These are phyloP conservation scores for Oxycera nigricornis DNA, from an alignment of 2,888 invertebrate genomes.

Conservation along the genomic window DNA sequence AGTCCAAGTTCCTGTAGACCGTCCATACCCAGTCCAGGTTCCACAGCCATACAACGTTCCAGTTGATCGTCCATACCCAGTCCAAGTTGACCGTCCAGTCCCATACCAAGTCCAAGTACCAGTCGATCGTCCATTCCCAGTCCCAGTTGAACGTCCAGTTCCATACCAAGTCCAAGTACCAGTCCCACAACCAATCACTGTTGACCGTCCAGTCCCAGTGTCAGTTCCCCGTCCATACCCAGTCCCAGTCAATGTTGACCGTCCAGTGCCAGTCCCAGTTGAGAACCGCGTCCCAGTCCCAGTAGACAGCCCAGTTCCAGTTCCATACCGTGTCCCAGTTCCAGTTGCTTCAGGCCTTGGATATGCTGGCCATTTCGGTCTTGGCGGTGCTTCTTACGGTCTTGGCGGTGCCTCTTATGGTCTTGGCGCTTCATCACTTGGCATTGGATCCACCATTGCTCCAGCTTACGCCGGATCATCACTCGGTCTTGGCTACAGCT, in stretches of 20 bases:
- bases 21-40: slow-evolving; percentile 73
- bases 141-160: slow-evolving; percentile 68
- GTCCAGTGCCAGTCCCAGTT: slow-evolving; percentile 70
- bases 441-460: not conserved
- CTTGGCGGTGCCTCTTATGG: not conserved
- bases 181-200: slow-evolving; percentile 75
- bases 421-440: not conserved
- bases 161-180: slow-evolving; percentile 71
- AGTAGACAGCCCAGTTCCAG: slow-evolving; percentile 71
- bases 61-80: slow-evolving; percentile 70
- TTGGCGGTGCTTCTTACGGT: slow-evolving; percentile 2
- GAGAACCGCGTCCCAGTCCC: slow-evolving; percentile 75
- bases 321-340: slow-evolving; percentile 65
- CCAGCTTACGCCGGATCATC: not conserved
- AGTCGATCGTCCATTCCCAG: slow-evolving; percentile 62
- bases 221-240: slow-evolving; percentile 65
- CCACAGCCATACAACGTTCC: slow-evolving; percentile 74
- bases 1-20: slow-evolving; percentile 68
- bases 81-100: slow-evolving; percentile 71
- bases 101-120: slow-evolving; percentile 69
- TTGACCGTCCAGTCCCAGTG: slow-evolving; percentile 72
- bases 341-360: slow-evolving; percentile 65
- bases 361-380: not conserved
- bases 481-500: not conserved
- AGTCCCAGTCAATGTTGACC: slow-evolving; percentile 69